phyloP scores from a whole-genome alignment of 1,140 invertebrate genomes.

The Leptinotarsa undecemlineata region DNA sequence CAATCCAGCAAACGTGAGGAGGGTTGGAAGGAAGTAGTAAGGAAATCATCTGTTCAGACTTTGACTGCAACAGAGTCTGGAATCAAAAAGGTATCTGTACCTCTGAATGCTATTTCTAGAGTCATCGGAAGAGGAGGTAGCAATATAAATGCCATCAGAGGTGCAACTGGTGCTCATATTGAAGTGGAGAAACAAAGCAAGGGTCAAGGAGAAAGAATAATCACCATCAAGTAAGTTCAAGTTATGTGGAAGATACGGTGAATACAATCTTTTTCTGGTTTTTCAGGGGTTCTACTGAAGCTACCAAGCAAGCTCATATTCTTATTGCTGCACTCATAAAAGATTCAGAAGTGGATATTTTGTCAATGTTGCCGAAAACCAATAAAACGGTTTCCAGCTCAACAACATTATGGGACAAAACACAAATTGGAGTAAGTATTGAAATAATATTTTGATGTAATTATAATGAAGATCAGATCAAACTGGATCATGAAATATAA shows the following conservation, averaged over 20 bases:
- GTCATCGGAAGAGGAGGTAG: conserved; percentile 94
- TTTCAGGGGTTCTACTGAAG: conserved; percentile 81
- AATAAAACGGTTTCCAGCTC: conserved; percentile 60
- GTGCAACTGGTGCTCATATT: conserved; percentile 93
- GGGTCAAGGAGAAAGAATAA: conserved; percentile 89
- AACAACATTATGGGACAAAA: conserved; percentile 64
- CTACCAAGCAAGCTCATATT: conserved; percentile 85
- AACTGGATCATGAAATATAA: not conserved
- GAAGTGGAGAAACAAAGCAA: conserved; percentile 97
- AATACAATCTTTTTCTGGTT: conserved; percentile 18
- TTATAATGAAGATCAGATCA: not conserved
- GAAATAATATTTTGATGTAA: conserved; percentile 14
- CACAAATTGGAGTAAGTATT: conserved; percentile 52
- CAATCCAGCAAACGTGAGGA: conserved; percentile 79
- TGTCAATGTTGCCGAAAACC: conserved; percentile 77
- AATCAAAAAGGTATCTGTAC: conserved; percentile 88
- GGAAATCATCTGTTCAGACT: conserved; percentile 69
- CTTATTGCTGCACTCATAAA: conserved; percentile 87
- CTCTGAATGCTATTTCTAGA: conserved; percentile 89
- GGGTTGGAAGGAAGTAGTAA: conserved; percentile 95
- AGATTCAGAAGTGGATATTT: conserved; percentile 90
- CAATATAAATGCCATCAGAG: conserved; percentile 96
- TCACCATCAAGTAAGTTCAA: conserved; percentile 85
- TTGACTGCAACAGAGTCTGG: conserved; percentile 60
- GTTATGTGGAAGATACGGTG: not conserved